These are phyloP conservation scores for Eriosoma lanigerum DNA, from an alignment of 1,140 invertebrate species.

Conservation along the genomic window DNA sequence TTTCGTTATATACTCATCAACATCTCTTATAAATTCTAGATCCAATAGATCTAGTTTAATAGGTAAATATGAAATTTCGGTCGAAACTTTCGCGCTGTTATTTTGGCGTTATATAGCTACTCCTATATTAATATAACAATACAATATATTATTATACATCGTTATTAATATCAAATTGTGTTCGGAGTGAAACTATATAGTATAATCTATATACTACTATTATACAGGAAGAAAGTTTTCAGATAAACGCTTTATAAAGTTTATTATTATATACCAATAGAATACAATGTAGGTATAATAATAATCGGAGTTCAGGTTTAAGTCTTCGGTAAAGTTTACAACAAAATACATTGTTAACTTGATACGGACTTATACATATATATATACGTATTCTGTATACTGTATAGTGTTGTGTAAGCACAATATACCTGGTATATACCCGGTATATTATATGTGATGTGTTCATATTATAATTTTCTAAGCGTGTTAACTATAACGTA, in stretches of 20 bases:
- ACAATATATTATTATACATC: too few relatives aligned
- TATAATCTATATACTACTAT: too few relatives aligned
- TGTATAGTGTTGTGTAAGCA: not conserved
- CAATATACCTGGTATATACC: too few relatives aligned
- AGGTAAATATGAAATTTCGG: too few relatives aligned
- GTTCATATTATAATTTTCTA: not conserved
- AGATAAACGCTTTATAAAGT: constrained; percentile 19
- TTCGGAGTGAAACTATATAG: too few relatives aligned
- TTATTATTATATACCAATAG: not conserved
- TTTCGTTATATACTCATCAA: too few relatives aligned
- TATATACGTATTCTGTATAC: not conserved
- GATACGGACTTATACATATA: constrained; percentile 3
- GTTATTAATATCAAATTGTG: too few relatives aligned
- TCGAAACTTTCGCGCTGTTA: too few relatives aligned
- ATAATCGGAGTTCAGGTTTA: not conserved
- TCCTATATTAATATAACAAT: too few relatives aligned
- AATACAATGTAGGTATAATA: not conserved
- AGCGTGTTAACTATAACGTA: not conserved
- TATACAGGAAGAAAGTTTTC: not conserved
- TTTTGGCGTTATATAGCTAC: too few relatives aligned
- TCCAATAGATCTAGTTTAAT: too few relatives aligned
- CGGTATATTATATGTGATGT: not conserved
- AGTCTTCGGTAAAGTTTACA: constrained; percentile 23
- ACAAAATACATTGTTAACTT: not conserved
- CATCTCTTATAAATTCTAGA: too few relatives aligned